These are phyloP conservation scores for Alsophila aescularia DNA, from an alignment of 2,888 invertebrate genomes.

Conservation along the genomic window DNA sequence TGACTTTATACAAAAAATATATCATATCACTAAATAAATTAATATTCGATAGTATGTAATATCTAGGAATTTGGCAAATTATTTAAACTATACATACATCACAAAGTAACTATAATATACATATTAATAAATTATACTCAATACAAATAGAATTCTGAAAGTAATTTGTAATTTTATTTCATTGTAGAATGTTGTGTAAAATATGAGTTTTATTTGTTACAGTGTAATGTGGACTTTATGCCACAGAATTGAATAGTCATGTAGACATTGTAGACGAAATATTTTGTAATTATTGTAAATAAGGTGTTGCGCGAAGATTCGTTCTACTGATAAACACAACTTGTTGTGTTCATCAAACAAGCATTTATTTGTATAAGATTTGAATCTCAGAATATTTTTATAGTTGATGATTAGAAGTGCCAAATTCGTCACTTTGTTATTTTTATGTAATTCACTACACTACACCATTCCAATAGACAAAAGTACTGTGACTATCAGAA, in stretches of 20 bases:
- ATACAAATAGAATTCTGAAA: background rate
- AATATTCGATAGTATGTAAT: conserved; percentile 18
- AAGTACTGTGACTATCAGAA: conserved; percentile 64
- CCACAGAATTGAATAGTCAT: conserved; percentile 44
- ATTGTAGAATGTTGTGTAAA: conserved; percentile 7
- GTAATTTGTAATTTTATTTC: conserved; percentile 3
- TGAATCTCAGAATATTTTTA: conserved; percentile 71
- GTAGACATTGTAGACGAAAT: conserved; percentile 50
- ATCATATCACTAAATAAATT: conserved; percentile 30
- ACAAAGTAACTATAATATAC: conserved; percentile 15
- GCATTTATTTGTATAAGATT: conserved; percentile 71
- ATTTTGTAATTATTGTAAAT: conserved; percentile 78
- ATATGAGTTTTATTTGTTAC: background rate
- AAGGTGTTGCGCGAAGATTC: conserved; percentile 69
- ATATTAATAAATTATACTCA: background rate
- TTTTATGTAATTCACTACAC: conserved; percentile 49
- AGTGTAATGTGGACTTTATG: conserved; percentile 17
- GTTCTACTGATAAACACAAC: conserved; percentile 58
- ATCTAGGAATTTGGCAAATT: conserved; percentile 18
- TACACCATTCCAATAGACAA: conserved; percentile 77
- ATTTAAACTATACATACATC: conserved; percentile 17
- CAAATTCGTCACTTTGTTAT: conserved; percentile 67
- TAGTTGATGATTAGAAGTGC: conserved; percentile 61
- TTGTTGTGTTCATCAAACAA: conserved; percentile 54
- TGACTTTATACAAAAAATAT: conserved; percentile 4